Evolutionary conservation across 2,797 vertebrate species (phyloP).

Genomic region (Sphaeramia orbicularis): DNA sequence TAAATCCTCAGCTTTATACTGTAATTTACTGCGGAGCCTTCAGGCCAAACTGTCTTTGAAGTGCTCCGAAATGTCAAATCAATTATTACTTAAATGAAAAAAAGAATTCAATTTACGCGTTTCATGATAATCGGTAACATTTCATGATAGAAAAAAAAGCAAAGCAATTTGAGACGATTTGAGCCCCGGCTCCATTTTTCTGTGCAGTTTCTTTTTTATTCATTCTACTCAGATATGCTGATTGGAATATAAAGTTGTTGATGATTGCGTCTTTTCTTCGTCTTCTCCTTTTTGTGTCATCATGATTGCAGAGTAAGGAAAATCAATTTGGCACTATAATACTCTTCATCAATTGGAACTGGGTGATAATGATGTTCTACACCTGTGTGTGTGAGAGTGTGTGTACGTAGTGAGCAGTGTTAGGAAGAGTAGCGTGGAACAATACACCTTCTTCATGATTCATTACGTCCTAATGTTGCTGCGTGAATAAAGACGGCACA

Average conservation of each 20-base stretch:
- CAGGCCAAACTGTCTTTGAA: constrained; percentile 83
- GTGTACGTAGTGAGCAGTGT: constrained; percentile 33
- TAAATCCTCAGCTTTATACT: constrained; percentile 82
- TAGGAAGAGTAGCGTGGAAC: constrained; percentile 68
- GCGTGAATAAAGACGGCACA: constrained; percentile 63
- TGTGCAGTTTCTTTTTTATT: constrained; percentile 53
- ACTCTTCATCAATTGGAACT: constrained; percentile 75
- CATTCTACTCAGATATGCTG: constrained; percentile 74
- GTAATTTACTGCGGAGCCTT: constrained; percentile 83
- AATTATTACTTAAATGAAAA: constrained; percentile 84
- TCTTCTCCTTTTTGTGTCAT: constrained; percentile 64
- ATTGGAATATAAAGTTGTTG: constrained; percentile 80
- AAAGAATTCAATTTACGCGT: constrained; percentile 80
- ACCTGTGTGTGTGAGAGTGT: constrained; percentile 59
- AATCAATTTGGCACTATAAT: constrained; percentile 82
- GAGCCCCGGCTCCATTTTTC: constrained; percentile 58
- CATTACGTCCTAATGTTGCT: constrained; percentile 79
- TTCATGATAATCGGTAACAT: constrained; percentile 82
- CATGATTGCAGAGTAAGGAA: constrained; percentile 56
- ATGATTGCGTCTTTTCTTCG: constrained; percentile 75
- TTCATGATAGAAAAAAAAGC: constrained; percentile 65
- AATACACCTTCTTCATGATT: constrained; percentile 79
- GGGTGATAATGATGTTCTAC: constrained; percentile 80
- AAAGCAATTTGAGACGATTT: constrained; percentile 77
- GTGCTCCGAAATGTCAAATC: constrained; percentile 85